Conservation (phyloP, 2,797 vertebrate species). For the Hyperoplus immaculatus region DNA sequence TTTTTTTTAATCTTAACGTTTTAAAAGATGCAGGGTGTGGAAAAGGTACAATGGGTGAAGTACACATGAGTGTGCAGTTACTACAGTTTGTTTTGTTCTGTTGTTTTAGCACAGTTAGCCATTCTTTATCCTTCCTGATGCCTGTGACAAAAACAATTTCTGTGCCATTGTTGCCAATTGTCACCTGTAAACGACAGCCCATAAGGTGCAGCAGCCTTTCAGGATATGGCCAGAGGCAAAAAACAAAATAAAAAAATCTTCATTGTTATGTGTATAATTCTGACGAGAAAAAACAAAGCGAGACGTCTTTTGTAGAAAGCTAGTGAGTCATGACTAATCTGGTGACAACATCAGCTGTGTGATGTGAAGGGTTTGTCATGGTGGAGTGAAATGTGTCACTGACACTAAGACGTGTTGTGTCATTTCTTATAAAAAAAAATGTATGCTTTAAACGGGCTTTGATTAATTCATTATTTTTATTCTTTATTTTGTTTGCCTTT, state of each 20-base stretch:
- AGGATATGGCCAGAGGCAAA: slow-evolving; percentile 35
- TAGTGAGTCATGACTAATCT: slow-evolving; percentile 12
- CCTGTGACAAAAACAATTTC: slow-evolving; percentile 9
- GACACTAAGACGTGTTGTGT: neutral
- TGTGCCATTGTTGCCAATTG: slow-evolving; percentile 4
- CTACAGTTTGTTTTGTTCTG: neutral
- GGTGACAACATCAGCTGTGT: slow-evolving; percentile 14
- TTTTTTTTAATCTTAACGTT: no score
- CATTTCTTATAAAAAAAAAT: no score
- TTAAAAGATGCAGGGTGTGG: no score
- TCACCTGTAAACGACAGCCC: slow-evolving; percentile 24
- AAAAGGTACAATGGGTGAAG: neutral
- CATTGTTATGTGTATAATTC: neutral
- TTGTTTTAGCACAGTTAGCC: neutral
- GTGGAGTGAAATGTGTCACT: neutral
- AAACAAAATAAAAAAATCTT: neutral
- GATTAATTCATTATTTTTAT: no score
- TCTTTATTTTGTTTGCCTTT: no score
- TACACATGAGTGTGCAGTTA: neutral
- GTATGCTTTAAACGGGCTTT: no score
- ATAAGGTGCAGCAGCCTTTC: slow-evolving; percentile 13
- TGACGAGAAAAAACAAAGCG: slow-evolving; percentile 3
- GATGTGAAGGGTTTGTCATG: slow-evolving; percentile 5
- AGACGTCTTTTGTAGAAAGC: neutral
- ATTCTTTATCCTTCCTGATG: neutral